A percentile compares a stretch with the other conserved stretches of the same genome.
Evolutionary conservation across 64 coral and sea anemone species (phyloP).

Genomic region (Montipora foliosa): DNA sequence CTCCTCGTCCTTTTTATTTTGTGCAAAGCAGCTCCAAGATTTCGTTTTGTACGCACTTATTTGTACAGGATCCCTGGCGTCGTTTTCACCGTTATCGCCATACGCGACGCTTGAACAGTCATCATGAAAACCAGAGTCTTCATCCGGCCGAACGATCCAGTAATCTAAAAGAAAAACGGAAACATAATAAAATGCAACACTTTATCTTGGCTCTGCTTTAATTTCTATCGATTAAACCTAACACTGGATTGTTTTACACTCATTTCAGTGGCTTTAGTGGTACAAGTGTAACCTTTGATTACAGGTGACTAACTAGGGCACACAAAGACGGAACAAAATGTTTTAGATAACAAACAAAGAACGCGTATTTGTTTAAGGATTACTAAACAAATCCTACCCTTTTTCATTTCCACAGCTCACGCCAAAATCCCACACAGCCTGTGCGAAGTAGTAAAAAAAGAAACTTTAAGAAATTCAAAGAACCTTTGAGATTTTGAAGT

Average conservation of each 20-base stretch:
- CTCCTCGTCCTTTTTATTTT: not conserved
- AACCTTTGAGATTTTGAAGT: not conserved
- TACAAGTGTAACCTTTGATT: not conserved
- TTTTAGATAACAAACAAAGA: not conserved
- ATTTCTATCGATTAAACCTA: not conserved
- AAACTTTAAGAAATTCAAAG: not conserved
- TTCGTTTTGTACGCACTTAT: not conserved
- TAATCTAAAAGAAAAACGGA: constrained; percentile 3
- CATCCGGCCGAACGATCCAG: constrained; percentile 8
- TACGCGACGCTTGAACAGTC: constrained; percentile 19
- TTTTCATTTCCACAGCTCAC: constrained; percentile 7
- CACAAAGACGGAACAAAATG: not conserved
- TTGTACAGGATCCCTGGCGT: not conserved
- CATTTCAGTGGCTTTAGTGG: too few relatives aligned
- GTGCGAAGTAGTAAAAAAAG: not conserved
- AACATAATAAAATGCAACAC: not conserved
- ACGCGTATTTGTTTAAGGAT: not conserved
- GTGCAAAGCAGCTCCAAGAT: not conserved
- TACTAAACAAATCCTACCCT: not conserved
- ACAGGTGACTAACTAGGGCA: not conserved
- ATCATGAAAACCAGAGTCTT: constrained; percentile 51
- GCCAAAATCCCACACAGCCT: not conserved
- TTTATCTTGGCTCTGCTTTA: not conserved
- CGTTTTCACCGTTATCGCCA: not conserved
- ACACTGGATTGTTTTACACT: not conserved